A percentile compares a stretch with the other conserved stretches of the same genome.
Evolutionary conservation across 2,888 invertebrate genomes (phyloP).

Genomic region (Apodemia mormo): DNA sequence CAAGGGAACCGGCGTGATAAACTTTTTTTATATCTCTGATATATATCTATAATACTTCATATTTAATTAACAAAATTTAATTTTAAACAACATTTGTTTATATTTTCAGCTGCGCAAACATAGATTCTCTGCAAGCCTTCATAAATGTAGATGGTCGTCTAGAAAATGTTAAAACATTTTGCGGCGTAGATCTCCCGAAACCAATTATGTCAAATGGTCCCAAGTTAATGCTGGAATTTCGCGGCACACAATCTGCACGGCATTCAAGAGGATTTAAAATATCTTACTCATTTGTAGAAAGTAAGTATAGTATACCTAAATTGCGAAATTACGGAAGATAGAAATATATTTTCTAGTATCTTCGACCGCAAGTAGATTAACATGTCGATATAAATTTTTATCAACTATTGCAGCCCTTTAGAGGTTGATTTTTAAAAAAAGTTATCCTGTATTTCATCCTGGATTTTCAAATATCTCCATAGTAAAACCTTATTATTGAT

Average conservation of each 20-base stretch:
- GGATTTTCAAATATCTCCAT: too few species aligned
- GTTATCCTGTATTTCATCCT: too few species aligned
- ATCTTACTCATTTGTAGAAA: slow-evolving; percentile 93
- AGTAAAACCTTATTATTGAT: too few species aligned
- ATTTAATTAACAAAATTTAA: neutral
- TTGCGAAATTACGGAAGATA: neutral
- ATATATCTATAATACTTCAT: too few species aligned
- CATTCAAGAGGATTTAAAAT: slow-evolving; percentile 93
- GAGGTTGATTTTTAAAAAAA: too few species aligned
- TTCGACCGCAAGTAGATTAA: too few species aligned
- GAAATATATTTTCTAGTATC: too few species aligned
- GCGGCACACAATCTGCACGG: slow-evolving; percentile 88
- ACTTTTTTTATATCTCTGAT: too few species aligned
- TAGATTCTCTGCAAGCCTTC: slow-evolving; percentile 90
- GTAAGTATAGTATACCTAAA: slow-evolving; percentile 79
- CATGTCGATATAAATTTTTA: too few species aligned
- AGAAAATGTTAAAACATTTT: slow-evolving; percentile 93
- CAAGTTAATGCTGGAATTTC: slow-evolving; percentile 92
- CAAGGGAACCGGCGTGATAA: too few species aligned
- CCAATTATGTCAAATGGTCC: slow-evolving; percentile 97
- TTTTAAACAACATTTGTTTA: slow-evolving; percentile 22
- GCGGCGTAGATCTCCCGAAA: slow-evolving; percentile 90
- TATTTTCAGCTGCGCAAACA: slow-evolving; percentile 86
- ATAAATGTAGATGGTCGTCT: slow-evolving; percentile 91
- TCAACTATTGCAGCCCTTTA: too few species aligned